A percentile compares a stretch with the other conserved stretches of the same genome.
Evolutionary conservation across 2,113 vertebrate species (phyloP).

Genomic region (Esox niger): DNA sequence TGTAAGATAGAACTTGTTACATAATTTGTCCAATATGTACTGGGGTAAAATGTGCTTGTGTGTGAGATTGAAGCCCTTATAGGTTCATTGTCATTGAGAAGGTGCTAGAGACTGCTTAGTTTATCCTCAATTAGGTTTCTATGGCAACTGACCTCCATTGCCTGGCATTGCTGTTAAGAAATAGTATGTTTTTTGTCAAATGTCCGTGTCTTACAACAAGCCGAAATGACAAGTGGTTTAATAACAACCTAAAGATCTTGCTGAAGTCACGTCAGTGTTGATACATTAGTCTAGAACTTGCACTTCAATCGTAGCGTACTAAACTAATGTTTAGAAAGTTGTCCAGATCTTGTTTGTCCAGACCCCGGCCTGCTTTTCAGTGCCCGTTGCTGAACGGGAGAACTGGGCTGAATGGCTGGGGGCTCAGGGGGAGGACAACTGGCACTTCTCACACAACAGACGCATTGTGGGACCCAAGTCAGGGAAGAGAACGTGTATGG

Average conservation of each 20-base stretch:
- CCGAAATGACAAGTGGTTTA: not conserved
- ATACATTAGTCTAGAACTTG: too few relatives aligned
- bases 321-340: not conserved
- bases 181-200: not conserved
- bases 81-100: too few relatives aligned
- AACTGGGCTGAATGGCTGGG: not conserved
- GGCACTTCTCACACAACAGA: conserved; percentile 25
- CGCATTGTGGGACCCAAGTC: conserved; percentile 51
- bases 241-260: not conserved
- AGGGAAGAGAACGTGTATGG: conserved; percentile 13
- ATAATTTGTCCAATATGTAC: too few relatives aligned
- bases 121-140: too few relatives aligned
- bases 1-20: too few relatives aligned
- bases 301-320: too few relatives aligned
- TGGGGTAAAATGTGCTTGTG: too few relatives aligned
- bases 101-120: too few relatives aligned
- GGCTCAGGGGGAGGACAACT: conserved; percentile 9
- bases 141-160: too few relatives aligned
- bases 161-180: too few relatives aligned
- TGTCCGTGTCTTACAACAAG: not conserved
- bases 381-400: conserved; percentile 50
- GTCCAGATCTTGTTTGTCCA: conserved; percentile 17
- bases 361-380: conserved; percentile 32
- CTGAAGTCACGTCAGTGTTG: not conserved
- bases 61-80: too few relatives aligned